phyloP scores from a whole-genome alignment of 2,888 invertebrate species.

The Sphaerophoria taeniata region DNA sequence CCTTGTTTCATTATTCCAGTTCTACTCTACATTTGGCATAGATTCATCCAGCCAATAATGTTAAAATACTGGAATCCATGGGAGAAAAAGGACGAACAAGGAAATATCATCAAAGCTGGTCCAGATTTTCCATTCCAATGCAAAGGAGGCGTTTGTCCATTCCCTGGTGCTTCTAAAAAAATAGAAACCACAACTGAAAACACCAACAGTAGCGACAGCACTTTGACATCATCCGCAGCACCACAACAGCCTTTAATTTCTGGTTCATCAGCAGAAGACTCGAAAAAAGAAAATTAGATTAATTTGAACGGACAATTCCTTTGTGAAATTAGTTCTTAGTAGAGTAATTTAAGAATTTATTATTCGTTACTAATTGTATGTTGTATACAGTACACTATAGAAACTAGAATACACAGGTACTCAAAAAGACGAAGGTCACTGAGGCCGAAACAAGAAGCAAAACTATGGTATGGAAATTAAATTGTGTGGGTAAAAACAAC shows the following conservation, averaged over 20 bases:
- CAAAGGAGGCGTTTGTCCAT: conserved; percentile 85
- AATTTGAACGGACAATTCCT: not conserved
- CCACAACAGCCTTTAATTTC: not conserved
- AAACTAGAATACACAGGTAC: conserved; percentile 24
- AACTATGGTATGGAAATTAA: conserved; percentile 33
- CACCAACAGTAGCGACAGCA: not conserved
- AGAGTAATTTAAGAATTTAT: not conserved
- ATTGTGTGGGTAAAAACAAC: conserved; percentile 30
- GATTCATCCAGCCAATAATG: conserved; percentile 91
- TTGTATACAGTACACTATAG: conserved; percentile 17
- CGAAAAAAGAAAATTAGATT: conserved; percentile 53
- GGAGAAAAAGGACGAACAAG: conserved; percentile 86
- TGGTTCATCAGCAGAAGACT: conserved; percentile 13
- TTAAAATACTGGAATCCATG: conserved; percentile 93
- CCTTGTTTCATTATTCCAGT: conserved; percentile 94
- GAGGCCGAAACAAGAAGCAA: conserved; percentile 21
- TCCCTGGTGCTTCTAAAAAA: conserved; percentile 76
- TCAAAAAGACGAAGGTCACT: conserved; percentile 57
- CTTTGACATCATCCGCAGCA: not conserved
- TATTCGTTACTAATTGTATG: conserved; percentile 1
- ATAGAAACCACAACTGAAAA: conserved; percentile 8
- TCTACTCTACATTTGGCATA: conserved; percentile 92
- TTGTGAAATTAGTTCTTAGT: conserved; percentile 7
- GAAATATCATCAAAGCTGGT: conserved; percentile 83
- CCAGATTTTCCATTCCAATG: conserved; percentile 86